phyloP scores from a whole-genome alignment of 2,113 vertebrate species.

The Dolichotis patagonum region DNA sequence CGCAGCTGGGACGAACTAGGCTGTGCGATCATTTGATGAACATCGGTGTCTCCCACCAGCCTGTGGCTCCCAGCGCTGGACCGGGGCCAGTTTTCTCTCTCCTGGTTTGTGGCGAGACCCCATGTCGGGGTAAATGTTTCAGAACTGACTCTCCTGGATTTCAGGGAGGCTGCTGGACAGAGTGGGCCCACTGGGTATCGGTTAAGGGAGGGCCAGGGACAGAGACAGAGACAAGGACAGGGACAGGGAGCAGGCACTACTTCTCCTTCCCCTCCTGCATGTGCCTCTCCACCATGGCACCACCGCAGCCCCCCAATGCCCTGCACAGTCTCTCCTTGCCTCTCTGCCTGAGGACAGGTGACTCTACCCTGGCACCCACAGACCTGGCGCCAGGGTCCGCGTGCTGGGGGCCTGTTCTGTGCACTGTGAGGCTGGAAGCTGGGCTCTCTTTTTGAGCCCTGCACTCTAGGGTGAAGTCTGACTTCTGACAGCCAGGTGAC shows the following conservation, averaged over 20 bases:
- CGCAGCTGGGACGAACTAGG: neutral
- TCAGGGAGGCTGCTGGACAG: neutral
- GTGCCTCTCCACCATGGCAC: neutral
- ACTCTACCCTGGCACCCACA: neutral
- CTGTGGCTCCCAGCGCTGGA: neutral
- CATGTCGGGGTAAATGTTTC: neutral
- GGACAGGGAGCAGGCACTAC: neutral
- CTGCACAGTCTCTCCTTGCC: rapidly evolving
- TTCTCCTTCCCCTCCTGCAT: too few species aligned
- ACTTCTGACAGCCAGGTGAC: too few species aligned
- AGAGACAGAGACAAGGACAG: neutral
- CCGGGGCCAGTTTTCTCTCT: neutral
- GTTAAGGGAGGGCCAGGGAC: neutral
- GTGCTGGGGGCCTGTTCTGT: neutral
- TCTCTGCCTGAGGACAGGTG: neutral
- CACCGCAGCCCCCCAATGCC: rapidly evolving
- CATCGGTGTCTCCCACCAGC: neutral
- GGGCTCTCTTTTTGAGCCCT: neutral
- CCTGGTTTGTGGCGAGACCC: too few species aligned
- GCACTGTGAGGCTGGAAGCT: neutral
- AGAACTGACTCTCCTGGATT: neutral
- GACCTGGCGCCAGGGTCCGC: rapidly evolving
- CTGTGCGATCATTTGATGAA: rapidly evolving
- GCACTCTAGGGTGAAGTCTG: neutral
- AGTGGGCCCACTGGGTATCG: rapidly evolving